Percentiles rank a stretch among this genome's conserved stretches.
phyloP scores from a whole-genome alignment of 64 coral and sea anemone species.

The Stylophora pistillata region DNA sequence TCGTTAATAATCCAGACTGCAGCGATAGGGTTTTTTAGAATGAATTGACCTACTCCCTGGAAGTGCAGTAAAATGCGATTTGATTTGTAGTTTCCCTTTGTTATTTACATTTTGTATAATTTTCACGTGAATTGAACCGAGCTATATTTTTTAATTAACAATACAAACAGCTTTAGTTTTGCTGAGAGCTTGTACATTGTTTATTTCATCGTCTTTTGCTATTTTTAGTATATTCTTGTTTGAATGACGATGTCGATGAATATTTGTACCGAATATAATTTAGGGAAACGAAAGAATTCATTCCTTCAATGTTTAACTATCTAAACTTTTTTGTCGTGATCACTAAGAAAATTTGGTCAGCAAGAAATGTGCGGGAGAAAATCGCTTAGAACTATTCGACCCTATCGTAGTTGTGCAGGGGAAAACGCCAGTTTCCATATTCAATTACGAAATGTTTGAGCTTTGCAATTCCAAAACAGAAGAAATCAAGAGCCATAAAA shows the following conservation, averaged over 20 bases:
- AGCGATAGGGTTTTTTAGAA: background rate
- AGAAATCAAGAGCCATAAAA: background rate
- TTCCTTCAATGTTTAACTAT: background rate
- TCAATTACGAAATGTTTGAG: background rate
- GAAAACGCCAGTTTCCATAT: background rate
- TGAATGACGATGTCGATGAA: background rate
- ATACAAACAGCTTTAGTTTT: background rate
- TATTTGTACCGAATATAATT: background rate
- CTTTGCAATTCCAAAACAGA: background rate
- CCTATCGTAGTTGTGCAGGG: background rate
- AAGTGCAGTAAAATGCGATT: background rate
- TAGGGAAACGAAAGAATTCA: background rate
- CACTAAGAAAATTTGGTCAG: background rate
- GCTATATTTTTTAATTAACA: background rate
- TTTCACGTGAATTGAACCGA: constrained; percentile 30
- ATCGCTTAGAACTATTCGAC: background rate
- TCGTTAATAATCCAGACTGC: background rate
- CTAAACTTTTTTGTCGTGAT: background rate
- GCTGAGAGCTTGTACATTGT: background rate
- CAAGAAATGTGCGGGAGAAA: background rate
- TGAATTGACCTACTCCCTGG: constrained; percentile 14
- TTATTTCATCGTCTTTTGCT: no score
- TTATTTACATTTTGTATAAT: constrained; percentile 18
- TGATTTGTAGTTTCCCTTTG: constrained; percentile 13
- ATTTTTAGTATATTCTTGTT: background rate